Percentiles rank a stretch among this genome's conserved stretches.
These are phyloP conservation scores for Esox lucius DNA, from an alignment of 2,797 vertebrate species.

Conservation along the genomic window DNA sequence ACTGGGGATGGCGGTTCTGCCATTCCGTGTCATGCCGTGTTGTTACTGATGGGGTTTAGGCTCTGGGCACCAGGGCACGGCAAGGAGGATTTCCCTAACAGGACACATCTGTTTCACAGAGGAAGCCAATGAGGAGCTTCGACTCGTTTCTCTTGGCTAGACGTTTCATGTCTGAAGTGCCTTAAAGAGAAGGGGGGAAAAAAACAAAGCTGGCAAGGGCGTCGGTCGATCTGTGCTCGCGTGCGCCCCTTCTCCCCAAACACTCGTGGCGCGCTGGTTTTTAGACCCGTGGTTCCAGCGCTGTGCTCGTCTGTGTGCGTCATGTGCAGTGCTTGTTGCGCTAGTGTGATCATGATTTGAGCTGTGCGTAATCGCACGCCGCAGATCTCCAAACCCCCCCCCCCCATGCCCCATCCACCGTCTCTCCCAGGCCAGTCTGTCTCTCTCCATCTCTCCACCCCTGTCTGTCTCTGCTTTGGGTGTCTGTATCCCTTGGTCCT, in stretches of 20 bases:
- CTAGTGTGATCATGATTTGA: constrained; percentile 19
- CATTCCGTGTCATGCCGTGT: background rate
- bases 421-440: background rate
- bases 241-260: constrained; percentile 7
- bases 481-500: constrained; percentile 20
- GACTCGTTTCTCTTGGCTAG: constrained; percentile 77
- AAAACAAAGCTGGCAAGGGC: constrained; percentile 68
- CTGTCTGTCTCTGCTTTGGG: constrained; percentile 5
- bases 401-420: background rate
- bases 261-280: background rate
- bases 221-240: constrained; percentile 57
- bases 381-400: background rate
- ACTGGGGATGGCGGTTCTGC: constrained; percentile 1
- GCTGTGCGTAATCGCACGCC: background rate
- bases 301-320: constrained; percentile 35
- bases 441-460: background rate
- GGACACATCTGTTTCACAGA: constrained; percentile 76
- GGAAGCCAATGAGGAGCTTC: constrained; percentile 71
- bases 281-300: constrained; percentile 20
- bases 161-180: constrained; percentile 70
- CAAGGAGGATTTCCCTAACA: constrained; percentile 58
- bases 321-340: constrained; percentile 16
- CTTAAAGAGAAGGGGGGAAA: constrained; percentile 61
- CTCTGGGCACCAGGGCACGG: constrained; percentile 52
- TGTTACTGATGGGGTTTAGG: constrained; percentile 41